Percentiles rank a stretch among this genome's conserved stretches.
These are phyloP conservation scores for Dorcus hopei DNA, from an alignment of 2,888 invertebrate species.

Conservation along the genomic window DNA sequence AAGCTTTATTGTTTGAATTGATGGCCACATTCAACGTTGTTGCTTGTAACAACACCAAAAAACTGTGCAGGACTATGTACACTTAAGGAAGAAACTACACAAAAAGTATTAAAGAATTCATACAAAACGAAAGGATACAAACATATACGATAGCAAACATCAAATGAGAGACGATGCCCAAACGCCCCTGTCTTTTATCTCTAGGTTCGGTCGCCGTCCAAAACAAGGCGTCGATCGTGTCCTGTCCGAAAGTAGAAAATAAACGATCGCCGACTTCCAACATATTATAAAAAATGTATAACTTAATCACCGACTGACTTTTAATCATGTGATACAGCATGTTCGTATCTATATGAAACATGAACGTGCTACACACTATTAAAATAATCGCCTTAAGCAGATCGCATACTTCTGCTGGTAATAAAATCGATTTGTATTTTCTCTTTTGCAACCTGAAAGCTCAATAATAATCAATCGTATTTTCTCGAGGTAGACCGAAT, in stretches of 20 bases:
- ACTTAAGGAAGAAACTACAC: constrained; percentile 31
- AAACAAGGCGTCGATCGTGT: constrained; percentile 94
- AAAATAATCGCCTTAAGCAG: constrained; percentile 89
- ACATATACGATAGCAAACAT: constrained; percentile 91
- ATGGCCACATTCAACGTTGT: constrained; percentile 98
- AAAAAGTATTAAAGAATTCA: neutral
- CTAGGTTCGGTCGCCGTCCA: constrained; percentile 98
- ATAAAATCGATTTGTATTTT: constrained; percentile 60
- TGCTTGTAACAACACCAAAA: constrained; percentile 90
- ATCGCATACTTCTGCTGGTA: constrained; percentile 94
- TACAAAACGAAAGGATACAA: constrained; percentile 71
- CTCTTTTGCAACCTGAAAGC: constrained; percentile 37
- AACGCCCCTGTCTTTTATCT: constrained; percentile 75
- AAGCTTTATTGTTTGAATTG: constrained; percentile 96
- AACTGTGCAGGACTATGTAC: constrained; percentile 72
- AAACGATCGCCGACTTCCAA: constrained; percentile 95
- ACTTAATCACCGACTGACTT: constrained; percentile 97
- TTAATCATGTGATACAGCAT: constrained; percentile 97
- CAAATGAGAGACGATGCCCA: constrained; percentile 86
- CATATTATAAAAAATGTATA: constrained; percentile 99
- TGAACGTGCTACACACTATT: constrained; percentile 74
- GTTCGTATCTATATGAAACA: constrained; percentile 94
- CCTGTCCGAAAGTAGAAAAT: constrained; percentile 96
- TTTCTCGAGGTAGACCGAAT: neutral
- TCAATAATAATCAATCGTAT: neutral